These are phyloP conservation scores for Geococcyx californianus DNA, from an alignment of 2,113 vertebrate species.

Conservation along the genomic window DNA sequence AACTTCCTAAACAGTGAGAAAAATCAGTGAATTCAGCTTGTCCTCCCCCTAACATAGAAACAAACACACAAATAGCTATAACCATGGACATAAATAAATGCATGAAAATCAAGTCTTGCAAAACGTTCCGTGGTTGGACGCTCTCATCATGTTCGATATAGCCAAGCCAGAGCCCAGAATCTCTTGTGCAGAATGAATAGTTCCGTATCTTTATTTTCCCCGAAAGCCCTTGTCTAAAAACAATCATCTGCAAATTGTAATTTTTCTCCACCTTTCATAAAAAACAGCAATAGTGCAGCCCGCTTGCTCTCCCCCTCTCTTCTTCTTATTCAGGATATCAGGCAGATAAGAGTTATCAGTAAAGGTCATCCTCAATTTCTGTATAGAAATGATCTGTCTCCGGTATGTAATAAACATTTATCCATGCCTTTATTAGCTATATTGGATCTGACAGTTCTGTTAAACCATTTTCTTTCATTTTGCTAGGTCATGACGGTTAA, in stretches of 20 bases:
- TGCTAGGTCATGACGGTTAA: conserved; percentile 95
- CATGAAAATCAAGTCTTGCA: not conserved
- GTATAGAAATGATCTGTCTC: conserved; percentile 99
- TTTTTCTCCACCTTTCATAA: conserved; percentile 72
- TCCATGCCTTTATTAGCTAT: conserved; percentile 98
- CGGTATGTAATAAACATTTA: conserved; percentile 99
- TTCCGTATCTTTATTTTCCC: conserved; percentile 5
- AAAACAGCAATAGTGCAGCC: conserved; percentile 52
- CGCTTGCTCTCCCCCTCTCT: conserved; percentile 47
- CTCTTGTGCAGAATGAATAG: not conserved
- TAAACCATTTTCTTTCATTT: conserved; percentile 95
- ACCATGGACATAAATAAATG: not conserved
- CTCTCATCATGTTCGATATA: not conserved
- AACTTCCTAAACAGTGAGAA: not conserved
- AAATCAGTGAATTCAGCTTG: not conserved
- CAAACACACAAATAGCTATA: not conserved
- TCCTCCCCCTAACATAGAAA: not conserved
- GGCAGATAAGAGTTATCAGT: conserved; percentile 92
- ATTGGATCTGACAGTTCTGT: conserved; percentile 99
- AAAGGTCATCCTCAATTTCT: conserved; percentile 99
- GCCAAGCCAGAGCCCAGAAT: not conserved
- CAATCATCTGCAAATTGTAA: conserved; percentile 70
- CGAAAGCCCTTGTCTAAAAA: not conserved
- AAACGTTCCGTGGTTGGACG: not conserved
- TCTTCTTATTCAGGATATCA: conserved; percentile 82